Conservation (phyloP, 2,797 vertebrate species). For the Etheostoma nigrum region DNA sequence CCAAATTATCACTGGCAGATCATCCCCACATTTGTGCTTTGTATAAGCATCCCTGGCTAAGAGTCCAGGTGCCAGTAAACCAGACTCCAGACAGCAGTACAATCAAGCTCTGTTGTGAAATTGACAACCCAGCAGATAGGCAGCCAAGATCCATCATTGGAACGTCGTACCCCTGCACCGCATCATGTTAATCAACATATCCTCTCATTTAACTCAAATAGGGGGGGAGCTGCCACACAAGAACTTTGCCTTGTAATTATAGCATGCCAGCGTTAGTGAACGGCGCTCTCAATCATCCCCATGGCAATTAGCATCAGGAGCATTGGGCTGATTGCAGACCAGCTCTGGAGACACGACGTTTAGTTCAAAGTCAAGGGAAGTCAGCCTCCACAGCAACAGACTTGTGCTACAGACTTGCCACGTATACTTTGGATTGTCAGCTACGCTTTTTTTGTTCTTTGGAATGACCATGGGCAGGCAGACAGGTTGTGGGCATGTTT, state of each 20-base stretch:
- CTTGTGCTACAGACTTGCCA: slow-evolving; percentile 20
- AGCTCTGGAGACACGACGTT: slow-evolving; percentile 63
- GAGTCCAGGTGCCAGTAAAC: slow-evolving; percentile 66
- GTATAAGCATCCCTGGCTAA: slow-evolving; percentile 56
- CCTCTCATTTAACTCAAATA: slow-evolving; percentile 80
- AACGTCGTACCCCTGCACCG: slow-evolving; percentile 30
- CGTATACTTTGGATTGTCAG: slow-evolving; percentile 13
- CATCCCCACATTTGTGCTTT: slow-evolving; percentile 38
- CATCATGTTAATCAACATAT: slow-evolving; percentile 80
- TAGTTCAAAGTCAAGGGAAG: slow-evolving; percentile 71
- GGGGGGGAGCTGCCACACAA: slow-evolving; percentile 70
- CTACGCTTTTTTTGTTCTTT: slow-evolving; percentile 1
- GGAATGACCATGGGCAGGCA: not conserved
- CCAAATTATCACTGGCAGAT: slow-evolving; percentile 58
- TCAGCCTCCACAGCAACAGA: slow-evolving; percentile 31
- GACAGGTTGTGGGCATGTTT: not conserved
- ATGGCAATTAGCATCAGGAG: slow-evolving; percentile 83
- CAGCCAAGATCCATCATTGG: slow-evolving; percentile 63
- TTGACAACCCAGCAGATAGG: slow-evolving; percentile 57
- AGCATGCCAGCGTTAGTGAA: slow-evolving; percentile 72
- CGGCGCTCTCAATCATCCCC: slow-evolving; percentile 79
- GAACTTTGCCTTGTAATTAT: slow-evolving; percentile 83
- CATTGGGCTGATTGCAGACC: slow-evolving; percentile 82
- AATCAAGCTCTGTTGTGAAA: slow-evolving; percentile 71
- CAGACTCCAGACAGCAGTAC: slow-evolving; percentile 60